Evolutionary conservation across 2,888 invertebrate species (phyloP).

Genomic region (Stenodera caucasica): DNA sequence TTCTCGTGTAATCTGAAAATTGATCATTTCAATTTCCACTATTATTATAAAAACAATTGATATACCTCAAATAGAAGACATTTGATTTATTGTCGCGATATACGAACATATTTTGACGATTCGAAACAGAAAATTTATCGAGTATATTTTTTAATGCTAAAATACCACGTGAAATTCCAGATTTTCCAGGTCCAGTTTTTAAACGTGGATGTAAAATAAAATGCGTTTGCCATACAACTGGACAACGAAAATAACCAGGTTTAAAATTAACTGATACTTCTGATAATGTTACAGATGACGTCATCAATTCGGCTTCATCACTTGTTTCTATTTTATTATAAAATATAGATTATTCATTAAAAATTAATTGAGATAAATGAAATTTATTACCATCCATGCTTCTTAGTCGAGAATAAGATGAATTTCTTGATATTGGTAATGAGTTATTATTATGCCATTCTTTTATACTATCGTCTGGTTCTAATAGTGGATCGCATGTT

Average conservation of each 20-base stretch:
- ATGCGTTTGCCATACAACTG: conserved; percentile 70
- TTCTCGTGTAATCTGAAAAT: conserved; percentile 55
- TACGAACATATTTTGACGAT: conserved; percentile 77
- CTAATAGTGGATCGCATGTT: conserved; percentile 67
- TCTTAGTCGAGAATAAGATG: conserved; percentile 48
- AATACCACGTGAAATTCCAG: conserved; percentile 64
- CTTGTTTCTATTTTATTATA: conserved; percentile 40
- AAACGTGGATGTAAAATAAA: conserved; percentile 72
- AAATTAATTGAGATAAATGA: conserved; percentile 1
- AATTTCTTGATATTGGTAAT: conserved; percentile 43
- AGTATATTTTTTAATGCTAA: conserved; percentile 67
- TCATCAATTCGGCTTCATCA: conserved; percentile 46
- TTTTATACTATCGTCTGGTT: conserved; percentile 59
- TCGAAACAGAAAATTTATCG: conserved; percentile 70
- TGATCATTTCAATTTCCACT: too few species aligned
- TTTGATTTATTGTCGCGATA: conserved; percentile 66
- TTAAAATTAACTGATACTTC: conserved; percentile 58
- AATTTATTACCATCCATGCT: conserved; percentile 49
- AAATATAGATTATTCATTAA: conserved; percentile 8
- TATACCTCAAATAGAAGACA: conserved; percentile 62
- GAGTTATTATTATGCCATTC: conserved; percentile 45
- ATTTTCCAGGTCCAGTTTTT: conserved; percentile 64
- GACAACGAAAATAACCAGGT: conserved; percentile 73
- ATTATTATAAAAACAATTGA: too few species aligned
- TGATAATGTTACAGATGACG: conserved; percentile 48